Evolutionary conservation across 2,113 vertebrate genomes (phyloP), one percentile per base, ranked within the genome.

Genomic region (Jaculus jaculus): DNA sequence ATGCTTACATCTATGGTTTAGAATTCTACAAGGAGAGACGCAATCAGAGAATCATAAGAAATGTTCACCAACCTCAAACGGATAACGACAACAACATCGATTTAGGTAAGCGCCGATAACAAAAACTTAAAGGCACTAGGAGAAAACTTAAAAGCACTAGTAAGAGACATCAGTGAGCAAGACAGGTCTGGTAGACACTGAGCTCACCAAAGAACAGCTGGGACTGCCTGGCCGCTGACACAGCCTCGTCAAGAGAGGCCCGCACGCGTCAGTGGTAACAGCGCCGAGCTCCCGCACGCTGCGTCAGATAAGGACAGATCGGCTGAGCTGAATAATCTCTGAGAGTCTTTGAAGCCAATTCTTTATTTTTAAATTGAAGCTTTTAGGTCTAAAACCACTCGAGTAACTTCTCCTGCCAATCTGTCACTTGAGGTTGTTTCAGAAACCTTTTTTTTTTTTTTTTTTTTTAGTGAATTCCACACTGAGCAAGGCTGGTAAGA

Each of bases 381-480:
- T 60, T 37, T 77, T n/a, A 47, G 39, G 21, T 78, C 78, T 68
- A 60, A 69, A 88, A 87, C 16, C 21, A 84, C n/a, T 68, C 69
- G 51, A 93, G 34, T 71, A 86, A 92, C 51, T 47, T 72, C 24
- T 42, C 71, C 68, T 68, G 54, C 20, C 84, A 42, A 71, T 79
- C 63, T 77, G n/a, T 87, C 34, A 39, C 47, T 69, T 34, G 32
- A 92, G 42, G 5, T 69, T 81, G 74, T 72, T 81, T 91, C 28
- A 11, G 72, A 91, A 91, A 86, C 2, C 16, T 5, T 72, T 82
- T 37, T 37, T 61, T 16, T 16, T 61, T 13, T 61, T 21, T 13
- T 21, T 21, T 18, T 16, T 60, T 15, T 16, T n/a, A 69, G 61
- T 58, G 21, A 68, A 72, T 89, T 93, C 37, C 75, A 37, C 1